Percentiles rank a stretch among this genome's conserved stretches.
Conservation (phyloP, 2,113 vertebrate genomes). For the Erythrocercus mccallii region DNA sequence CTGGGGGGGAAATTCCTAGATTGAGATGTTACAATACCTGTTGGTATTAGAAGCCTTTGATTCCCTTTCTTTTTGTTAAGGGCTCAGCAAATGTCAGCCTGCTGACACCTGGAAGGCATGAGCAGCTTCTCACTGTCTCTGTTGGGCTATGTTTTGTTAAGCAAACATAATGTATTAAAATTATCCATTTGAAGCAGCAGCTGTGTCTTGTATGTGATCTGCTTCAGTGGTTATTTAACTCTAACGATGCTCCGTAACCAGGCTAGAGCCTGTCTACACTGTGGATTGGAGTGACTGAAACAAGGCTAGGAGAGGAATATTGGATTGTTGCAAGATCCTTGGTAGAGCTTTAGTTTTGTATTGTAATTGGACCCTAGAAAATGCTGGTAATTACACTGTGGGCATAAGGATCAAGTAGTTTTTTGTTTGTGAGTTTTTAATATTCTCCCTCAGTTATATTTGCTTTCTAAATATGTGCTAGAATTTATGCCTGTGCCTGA, state of each 20-base stretch:
- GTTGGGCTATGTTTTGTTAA: background rate
- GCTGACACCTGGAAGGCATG: slow-evolving; percentile 6
- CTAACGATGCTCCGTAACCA: background rate
- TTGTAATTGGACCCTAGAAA: background rate
- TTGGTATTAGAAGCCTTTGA: background rate
- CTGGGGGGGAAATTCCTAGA: background rate
- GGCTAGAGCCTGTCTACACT: background rate
- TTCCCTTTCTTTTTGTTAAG: background rate
- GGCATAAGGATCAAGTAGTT: background rate
- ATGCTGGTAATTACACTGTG: background rate
- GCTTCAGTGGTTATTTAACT: background rate
- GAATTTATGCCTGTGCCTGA: background rate
- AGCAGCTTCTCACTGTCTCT: background rate
- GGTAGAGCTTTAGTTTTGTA: background rate
- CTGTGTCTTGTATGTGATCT: background rate
- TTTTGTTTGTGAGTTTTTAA: background rate
- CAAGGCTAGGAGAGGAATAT: background rate
- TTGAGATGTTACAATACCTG: background rate
- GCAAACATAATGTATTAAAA: slow-evolving; percentile 1
- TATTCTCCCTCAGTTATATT: background rate
- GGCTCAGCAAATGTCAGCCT: background rate
- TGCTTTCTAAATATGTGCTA: background rate
- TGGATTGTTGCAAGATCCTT: background rate
- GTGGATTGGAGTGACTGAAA: background rate
- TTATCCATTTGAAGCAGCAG: background rate